A percentile compares a stretch with the other conserved stretches of the same genome.
Conservation (phyloP, 2,888 invertebrate species). For the Agrenia bidenticulata region DNA sequence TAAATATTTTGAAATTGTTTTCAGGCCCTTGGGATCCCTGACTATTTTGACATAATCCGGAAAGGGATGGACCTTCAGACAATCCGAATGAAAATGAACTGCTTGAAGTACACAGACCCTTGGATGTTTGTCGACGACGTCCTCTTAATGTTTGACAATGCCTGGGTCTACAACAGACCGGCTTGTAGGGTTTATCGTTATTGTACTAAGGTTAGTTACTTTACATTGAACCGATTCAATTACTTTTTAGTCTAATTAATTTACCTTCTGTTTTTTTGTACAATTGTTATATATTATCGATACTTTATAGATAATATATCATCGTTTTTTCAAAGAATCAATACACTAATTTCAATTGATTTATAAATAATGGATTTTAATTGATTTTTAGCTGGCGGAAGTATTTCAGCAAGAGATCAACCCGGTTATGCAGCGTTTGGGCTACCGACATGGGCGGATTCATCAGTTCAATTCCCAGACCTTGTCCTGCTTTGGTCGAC, state of each 20-base stretch:
- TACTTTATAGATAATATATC: neutral
- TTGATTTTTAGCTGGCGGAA: slow-evolving; percentile 11
- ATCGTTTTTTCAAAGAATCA: neutral
- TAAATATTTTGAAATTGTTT: too few relatives aligned
- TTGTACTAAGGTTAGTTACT: slow-evolving; percentile 14
- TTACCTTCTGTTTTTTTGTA: too few relatives aligned
- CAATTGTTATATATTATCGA: too few relatives aligned
- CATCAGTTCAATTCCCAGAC: slow-evolving; percentile 31
- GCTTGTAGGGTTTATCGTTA: slow-evolving; percentile 24
- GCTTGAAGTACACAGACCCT: slow-evolving; percentile 22
- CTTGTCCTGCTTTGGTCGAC: slow-evolving; percentile 28
- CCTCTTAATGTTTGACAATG: slow-evolving; percentile 28
- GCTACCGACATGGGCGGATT: slow-evolving; percentile 26
- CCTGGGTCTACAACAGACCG: slow-evolving; percentile 27
- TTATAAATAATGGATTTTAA: too few relatives aligned
- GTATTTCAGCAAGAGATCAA: slow-evolving; percentile 28
- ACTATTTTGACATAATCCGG: slow-evolving; percentile 29
- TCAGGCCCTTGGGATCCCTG: slow-evolving; percentile 27
- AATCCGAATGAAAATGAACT: slow-evolving; percentile 25
- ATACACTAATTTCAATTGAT: too few relatives aligned
- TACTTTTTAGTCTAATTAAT: too few relatives aligned
- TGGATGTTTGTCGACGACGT: slow-evolving; percentile 27
- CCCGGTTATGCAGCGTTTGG: slow-evolving; percentile 24
- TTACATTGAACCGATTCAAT: too few relatives aligned
- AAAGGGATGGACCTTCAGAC: slow-evolving; percentile 31